Percentiles rank a stretch among this genome's conserved stretches.
These are phyloP conservation scores for Itoplectis maculator DNA, from an alignment of 2,888 invertebrate species.

Conservation along the genomic window DNA sequence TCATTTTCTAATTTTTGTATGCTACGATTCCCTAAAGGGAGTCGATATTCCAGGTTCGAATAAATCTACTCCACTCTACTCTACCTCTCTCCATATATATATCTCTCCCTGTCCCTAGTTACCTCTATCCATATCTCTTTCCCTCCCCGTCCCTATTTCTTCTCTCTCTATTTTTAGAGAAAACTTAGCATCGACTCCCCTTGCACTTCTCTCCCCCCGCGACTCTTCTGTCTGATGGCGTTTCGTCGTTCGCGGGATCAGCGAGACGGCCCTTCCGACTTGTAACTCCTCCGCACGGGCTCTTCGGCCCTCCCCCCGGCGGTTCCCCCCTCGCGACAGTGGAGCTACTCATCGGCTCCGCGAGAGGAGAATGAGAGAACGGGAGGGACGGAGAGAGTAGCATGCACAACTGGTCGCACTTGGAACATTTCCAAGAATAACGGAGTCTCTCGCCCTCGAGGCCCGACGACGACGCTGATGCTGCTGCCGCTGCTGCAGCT, in stretches of 20 bases:
- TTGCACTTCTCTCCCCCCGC: background rate
- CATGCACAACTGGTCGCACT: slow-evolving; percentile 60
- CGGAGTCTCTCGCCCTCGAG: slow-evolving; percentile 35
- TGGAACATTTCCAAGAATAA: slow-evolving; percentile 67
- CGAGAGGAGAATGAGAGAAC: no score
- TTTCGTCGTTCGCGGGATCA: slow-evolving; percentile 14
- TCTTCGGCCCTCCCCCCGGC: no score
- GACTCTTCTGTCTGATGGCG: slow-evolving; percentile 13
- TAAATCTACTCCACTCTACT: no score
- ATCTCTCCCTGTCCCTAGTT: no score
- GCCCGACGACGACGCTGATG: slow-evolving; percentile 4
- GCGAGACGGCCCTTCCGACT: slow-evolving; percentile 40
- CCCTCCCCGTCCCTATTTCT: slow-evolving; percentile 15
- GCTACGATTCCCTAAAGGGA: no score
- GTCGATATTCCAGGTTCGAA: no score
- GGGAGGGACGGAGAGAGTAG: slow-evolving; percentile 21
- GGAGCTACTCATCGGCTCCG: slow-evolving; percentile 30
- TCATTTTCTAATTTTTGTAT: no score
- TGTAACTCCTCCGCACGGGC: slow-evolving; percentile 24
- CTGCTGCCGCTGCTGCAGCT: no score
- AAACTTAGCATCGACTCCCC: background rate
- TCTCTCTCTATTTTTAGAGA: slow-evolving; percentile 40
- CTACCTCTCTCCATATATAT: no score
- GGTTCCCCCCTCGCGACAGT: slow-evolving; percentile 53
- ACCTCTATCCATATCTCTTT: no score